Base-by-base conservation (phyloP, 2,113 vertebrate species). In the Sinocyclocheilus grahami region DNA sequence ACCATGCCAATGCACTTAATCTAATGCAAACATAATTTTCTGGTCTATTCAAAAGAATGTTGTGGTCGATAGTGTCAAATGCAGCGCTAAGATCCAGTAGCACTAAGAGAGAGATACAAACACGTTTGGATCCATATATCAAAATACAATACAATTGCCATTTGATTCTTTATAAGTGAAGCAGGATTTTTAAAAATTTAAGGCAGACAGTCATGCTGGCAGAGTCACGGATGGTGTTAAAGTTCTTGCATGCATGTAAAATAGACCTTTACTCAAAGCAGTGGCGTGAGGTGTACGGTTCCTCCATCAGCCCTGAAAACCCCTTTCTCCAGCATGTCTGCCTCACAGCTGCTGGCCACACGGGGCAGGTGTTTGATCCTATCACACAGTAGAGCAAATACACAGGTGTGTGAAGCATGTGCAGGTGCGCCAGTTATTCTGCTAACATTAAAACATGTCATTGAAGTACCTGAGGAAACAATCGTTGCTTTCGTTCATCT, bases 341-440 rank as follows among this genome's bases (percentile, higher is more conserved):
- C 1, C 48, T 14, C 63, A 13, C 80, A 82, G 62, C 80, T 69
- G 80, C 24, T 82, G 63, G 80, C 63, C 63, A 53, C 63, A 82
- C 6, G 63, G 46, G 62, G 42, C 42, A 22, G 62, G 10, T 24
- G 24, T 82, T 76, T 63, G 58, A 63, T 77, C 58, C 46, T 27
- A 74, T 74, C 69, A 24, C 33, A 62, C 24, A 10, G 46, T 12
- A 46, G 74, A 48, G 67, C 83, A 85, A 60, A 63, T 39, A 62
- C 55, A 63, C 82, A 69, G 92, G 92, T 93, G 91, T 89, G 74
- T 89, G 84, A 85, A 69, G 86, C 78, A 55, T 74, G 10, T 83
- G 81, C 93, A 93, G 91, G 92, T 94, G 93, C 82, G 83, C 53
- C 42, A 84, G 86, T 90, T 84, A 91, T 90, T 90, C 86, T 76